Base-by-base conservation (phyloP, 2,797 vertebrate species). In the Coendou prehensilis region DNA sequence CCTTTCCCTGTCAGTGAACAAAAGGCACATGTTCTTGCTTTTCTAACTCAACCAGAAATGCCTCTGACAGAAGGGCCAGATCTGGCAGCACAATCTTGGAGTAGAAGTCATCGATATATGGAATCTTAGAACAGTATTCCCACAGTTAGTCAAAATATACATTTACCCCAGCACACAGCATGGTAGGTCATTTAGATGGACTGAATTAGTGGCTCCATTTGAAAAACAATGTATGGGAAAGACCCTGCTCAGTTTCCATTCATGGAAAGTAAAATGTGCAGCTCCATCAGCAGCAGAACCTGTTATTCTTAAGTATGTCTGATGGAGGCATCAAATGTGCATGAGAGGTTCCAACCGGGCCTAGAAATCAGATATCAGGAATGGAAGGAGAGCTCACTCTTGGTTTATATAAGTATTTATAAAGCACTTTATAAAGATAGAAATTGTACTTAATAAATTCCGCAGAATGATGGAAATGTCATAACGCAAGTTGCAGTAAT, bases 21-120 rank as follows among this genome's bases (percentile, higher is more conserved):
- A 9, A 71, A 87, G 33, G 59, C 84, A 52, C 59, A 33, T 10
- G 45, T 67, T 89, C 83, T 89, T 50, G 63, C 50, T 94, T 95
- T 97, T 96, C 94, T 96, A 71, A 82, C 89, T 92, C 89, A 87
- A 18, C 59, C 87, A 96, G 87, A 96, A 92, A 96, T 64, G 7
- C 56, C 76, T 92, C 79, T 96, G 83, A 73, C 30, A 93, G 95
- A 86, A 95, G 79, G 64, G 76, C 47, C 10, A 22, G 83, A 93
- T 87, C 69, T 87, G 79, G 76, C 33, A n/a, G 90, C 37, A 52
- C 80, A 88, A 59, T 88, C 89, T 93, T 61, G n/a, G 78, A 47
- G 82, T 78, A 85, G 81, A 90, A 71, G 96, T 88, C 86, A 95
- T 95, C 83, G 71, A 37, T 88, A 37, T 94, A 89, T 92, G 80